These are phyloP conservation scores for Digitonthophagus gazella DNA, from an alignment of 2,888 invertebrate genomes.

Conservation along the genomic window DNA sequence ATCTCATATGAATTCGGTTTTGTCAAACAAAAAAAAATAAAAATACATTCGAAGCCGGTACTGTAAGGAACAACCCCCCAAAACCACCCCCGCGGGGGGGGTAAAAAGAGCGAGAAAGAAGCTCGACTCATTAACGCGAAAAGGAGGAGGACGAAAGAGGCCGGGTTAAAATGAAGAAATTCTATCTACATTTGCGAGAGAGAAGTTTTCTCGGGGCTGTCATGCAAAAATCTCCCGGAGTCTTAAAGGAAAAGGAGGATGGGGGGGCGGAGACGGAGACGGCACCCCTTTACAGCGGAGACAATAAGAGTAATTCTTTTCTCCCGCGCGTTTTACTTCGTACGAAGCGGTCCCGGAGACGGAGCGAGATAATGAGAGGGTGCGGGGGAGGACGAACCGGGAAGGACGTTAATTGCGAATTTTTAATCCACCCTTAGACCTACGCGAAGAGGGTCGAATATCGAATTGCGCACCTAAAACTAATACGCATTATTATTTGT, in stretches of 20 bases:
- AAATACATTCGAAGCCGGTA: not conserved
- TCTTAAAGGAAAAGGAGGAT: constrained; percentile 7
- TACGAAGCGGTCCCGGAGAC: constrained; percentile 31
- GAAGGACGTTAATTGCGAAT: constrained; percentile 30
- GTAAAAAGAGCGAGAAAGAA: constrained; percentile 17
- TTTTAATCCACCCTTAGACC: not conserved
- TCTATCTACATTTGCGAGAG: constrained; percentile 60
- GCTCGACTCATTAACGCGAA: constrained; percentile 23
- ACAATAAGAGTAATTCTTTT: constrained; percentile 49
- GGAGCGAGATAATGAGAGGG: constrained; percentile 33
- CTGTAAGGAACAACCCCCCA: not conserved
- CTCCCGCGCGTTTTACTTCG: constrained; percentile 40
- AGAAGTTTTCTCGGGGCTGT: constrained; percentile 50
- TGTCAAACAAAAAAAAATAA: too few relatives aligned
- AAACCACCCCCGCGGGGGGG: not conserved
- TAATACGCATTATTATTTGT: not conserved
- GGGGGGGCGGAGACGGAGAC: constrained; percentile 31
- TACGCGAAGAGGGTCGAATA: not conserved
- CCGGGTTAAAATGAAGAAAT: constrained; percentile 57
- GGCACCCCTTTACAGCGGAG: constrained; percentile 47
- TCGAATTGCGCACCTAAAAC: not conserved
- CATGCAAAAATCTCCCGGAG: constrained; percentile 45
- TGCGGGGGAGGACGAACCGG: constrained; percentile 29
- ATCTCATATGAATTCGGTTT: too few relatives aligned
- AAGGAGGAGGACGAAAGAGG: constrained; percentile 20